phyloP scores from a whole-genome alignment of 1,140 invertebrate species.

The Lasioglossum baleicum region DNA sequence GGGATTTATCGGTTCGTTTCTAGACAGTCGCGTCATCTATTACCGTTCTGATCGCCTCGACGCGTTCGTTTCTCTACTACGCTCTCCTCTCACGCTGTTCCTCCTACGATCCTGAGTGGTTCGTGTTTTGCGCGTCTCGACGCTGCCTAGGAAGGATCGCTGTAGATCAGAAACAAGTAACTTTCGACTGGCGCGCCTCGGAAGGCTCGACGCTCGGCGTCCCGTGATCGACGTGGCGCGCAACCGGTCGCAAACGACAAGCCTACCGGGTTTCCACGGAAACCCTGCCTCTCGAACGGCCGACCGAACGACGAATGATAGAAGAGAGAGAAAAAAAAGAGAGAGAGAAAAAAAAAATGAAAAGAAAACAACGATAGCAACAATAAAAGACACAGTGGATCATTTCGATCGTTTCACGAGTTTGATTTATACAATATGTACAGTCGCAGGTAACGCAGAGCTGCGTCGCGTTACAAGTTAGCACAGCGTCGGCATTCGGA shows the following conservation, averaged over 20 bases:
- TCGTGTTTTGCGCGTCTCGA: constrained; percentile 30
- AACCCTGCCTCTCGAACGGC: too few relatives aligned
- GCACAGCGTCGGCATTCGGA: too few relatives aligned
- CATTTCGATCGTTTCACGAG: background rate
- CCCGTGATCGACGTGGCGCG: background rate
- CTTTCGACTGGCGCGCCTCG: constrained; percentile 6
- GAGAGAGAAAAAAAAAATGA: too few relatives aligned
- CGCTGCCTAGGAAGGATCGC: constrained; percentile 60
- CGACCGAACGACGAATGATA: too few relatives aligned
- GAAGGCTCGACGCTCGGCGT: background rate
- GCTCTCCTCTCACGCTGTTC: too few relatives aligned
- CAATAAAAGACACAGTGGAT: too few relatives aligned
- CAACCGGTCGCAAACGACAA: background rate
- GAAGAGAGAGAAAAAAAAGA: too few relatives aligned
- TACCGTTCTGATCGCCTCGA: constrained; percentile 48
- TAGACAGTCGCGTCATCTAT: constrained; percentile 48
- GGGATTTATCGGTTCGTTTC: too few relatives aligned
- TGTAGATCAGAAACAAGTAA: constrained; percentile 51
- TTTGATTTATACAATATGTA: constrained; percentile 31
- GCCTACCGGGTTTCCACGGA: constrained; percentile 43
- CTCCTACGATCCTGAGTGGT: constrained; percentile 25
- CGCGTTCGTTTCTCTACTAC: constrained; percentile 12
- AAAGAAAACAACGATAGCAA: too few relatives aligned
- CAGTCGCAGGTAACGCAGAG: too few relatives aligned
- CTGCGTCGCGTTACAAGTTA: too few relatives aligned